phyloP scores from a whole-genome alignment of 1,140 invertebrate species.

The Drosophila suzukii region DNA sequence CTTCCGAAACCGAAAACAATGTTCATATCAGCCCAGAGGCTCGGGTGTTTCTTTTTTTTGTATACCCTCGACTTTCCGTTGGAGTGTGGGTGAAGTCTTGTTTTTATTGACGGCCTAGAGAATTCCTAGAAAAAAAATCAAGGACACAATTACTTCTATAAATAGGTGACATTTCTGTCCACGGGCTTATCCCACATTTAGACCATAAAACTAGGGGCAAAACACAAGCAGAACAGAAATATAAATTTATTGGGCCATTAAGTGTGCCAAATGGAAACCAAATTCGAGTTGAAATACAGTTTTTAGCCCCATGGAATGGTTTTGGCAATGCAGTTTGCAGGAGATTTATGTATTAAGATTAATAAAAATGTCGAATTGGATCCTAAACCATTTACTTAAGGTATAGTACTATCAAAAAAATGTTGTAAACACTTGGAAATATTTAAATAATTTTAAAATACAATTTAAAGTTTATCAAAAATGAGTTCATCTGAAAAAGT shows the following conservation, averaged over 20 bases:
- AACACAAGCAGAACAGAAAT: neutral
- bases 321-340: slow-evolving; percentile 2
- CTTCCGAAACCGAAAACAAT: neutral
- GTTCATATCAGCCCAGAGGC: slow-evolving; percentile 6
- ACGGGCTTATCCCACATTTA: slow-evolving; percentile 5
- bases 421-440: too few species aligned
- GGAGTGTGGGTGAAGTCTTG: neutral
- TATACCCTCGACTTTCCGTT: neutral
- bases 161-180: slow-evolving; percentile 22
- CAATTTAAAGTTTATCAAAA: neutral
- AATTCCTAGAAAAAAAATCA: slow-evolving; percentile 1
- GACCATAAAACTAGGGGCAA: slow-evolving; percentile 16
- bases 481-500: neutral
- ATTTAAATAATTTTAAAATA: neutral
- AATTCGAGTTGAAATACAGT: neutral
- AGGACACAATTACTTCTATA: slow-evolving; percentile 22
- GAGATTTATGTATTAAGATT: neutral
- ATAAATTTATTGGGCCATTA: slow-evolving; percentile 34
- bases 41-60: neutral
- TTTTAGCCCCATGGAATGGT: neutral
- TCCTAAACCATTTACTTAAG: too few species aligned
- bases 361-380: too few species aligned
- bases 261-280: slow-evolving; percentile 15
- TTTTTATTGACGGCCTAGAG: slow-evolving; percentile 7
- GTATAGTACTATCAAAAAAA: too few species aligned